Conservation (phyloP, 2,888 invertebrate genomes). For the Antheraea yamamai region DNA sequence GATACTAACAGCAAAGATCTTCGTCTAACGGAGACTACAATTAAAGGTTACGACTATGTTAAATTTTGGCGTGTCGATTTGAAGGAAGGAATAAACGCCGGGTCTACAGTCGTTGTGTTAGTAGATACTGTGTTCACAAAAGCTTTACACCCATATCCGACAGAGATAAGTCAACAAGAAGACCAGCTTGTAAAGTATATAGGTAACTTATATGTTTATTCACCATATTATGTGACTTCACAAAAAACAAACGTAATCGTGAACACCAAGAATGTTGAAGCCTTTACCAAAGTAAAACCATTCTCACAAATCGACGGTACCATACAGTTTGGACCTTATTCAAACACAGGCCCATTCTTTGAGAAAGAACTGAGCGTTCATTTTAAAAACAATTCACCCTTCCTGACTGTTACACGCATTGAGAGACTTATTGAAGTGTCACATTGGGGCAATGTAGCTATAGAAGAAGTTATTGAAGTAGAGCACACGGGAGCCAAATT, state of each 20-base stretch:
- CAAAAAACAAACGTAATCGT: slow-evolving; percentile 92
- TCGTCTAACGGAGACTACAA: slow-evolving; percentile 74
- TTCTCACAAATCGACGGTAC: slow-evolving; percentile 88
- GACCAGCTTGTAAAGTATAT: slow-evolving; percentile 95
- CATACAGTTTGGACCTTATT: slow-evolving; percentile 95
- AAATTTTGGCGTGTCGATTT: slow-evolving; percentile 83
- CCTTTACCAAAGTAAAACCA: slow-evolving; percentile 91
- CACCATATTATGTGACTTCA: slow-evolving; percentile 89
- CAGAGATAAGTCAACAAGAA: slow-evolving; percentile 94
- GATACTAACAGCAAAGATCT: slow-evolving; percentile 83
- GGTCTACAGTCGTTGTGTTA: slow-evolving; percentile 81
- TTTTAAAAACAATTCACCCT: slow-evolving; percentile 98
- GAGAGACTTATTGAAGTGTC: slow-evolving; percentile 96
- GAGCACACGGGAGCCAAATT: slow-evolving; percentile 95
- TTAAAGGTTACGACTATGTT: slow-evolving; percentile 73
- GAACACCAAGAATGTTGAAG: slow-evolving; percentile 90
- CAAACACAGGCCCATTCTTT: slow-evolving; percentile 84
- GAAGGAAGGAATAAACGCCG: slow-evolving; percentile 82
- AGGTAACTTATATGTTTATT: slow-evolving; percentile 91
- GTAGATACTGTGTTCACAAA: slow-evolving; percentile 90
- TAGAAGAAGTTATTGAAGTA: slow-evolving; percentile 96
- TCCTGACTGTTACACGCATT: slow-evolving; percentile 94
- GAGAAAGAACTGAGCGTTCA: slow-evolving; percentile 89
- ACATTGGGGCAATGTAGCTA: slow-evolving; percentile 99
- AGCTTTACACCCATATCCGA: slow-evolving; percentile 91